These are phyloP conservation scores for Oostethus manadensis DNA, from an alignment of 2,113 vertebrate species.

Conservation along the genomic window DNA sequence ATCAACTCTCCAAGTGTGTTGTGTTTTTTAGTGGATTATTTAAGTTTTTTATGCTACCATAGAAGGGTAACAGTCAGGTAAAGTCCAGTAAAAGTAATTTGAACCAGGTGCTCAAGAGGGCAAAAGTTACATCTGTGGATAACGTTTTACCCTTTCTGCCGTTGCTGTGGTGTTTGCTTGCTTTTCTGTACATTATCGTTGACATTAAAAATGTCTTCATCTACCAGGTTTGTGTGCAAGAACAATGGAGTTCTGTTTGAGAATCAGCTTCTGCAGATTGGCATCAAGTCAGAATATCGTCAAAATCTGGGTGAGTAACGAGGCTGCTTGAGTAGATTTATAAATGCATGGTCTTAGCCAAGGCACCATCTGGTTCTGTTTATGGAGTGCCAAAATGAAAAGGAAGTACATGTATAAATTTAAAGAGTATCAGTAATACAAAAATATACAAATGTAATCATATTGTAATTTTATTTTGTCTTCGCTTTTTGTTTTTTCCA, in stretches of 20 bases:
- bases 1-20: too few species aligned
- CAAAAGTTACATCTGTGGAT: background rate
- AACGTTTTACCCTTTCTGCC: background rate
- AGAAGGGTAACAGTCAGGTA: background rate
- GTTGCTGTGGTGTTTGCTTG: background rate
- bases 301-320: conserved; percentile 84
- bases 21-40: too few species aligned
- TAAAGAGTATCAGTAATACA: too few species aligned
- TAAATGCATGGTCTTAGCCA: background rate
- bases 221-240: conserved; percentile 87
- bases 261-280: conserved; percentile 89
- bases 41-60: background rate
- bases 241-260: conserved; percentile 91
- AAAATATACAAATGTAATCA: too few species aligned
- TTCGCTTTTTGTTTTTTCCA: too few species aligned
- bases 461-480: too few species aligned
- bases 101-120: too few species aligned
- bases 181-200: background rate
- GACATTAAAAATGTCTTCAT: background rate
- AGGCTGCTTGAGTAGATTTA: background rate
- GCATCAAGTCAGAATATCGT: conserved; percentile 89
- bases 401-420: too few species aligned
- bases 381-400: too few species aligned
- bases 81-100: background rate
- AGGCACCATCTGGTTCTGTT: background rate